Conservation (phyloP, 2,888 invertebrate species). For the Teleiodes luculella region DNA sequence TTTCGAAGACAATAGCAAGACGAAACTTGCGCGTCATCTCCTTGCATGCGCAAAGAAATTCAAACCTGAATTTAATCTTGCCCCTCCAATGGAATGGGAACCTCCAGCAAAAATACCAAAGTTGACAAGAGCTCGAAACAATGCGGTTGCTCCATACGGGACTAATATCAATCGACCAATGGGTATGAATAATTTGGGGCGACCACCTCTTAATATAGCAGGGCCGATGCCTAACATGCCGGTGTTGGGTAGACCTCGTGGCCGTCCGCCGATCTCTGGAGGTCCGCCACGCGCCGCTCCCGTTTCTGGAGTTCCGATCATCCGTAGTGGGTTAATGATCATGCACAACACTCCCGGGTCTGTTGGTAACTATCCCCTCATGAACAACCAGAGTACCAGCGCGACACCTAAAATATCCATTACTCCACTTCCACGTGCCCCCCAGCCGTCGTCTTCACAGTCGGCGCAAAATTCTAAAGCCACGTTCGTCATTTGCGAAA, state of each 20-base stretch:
- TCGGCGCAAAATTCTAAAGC: constrained; percentile 80
- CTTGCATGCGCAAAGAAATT: constrained; percentile 95
- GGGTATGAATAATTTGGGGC: constrained; percentile 61
- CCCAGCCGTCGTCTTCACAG: constrained; percentile 67
- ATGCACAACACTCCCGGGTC: constrained; percentile 79
- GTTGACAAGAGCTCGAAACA: constrained; percentile 65
- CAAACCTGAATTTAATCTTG: constrained; percentile 91
- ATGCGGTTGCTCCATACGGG: constrained; percentile 66
- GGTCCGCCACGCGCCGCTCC: constrained; percentile 49
- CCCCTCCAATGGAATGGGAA: constrained; percentile 94
- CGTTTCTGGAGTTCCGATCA: constrained; percentile 68
- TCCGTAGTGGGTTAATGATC: constrained; percentile 82
- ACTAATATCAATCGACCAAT: constrained; percentile 70
- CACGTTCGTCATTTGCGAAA: constrained; percentile 96
- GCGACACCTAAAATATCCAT: constrained; percentile 95
- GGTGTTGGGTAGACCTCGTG: constrained; percentile 63
- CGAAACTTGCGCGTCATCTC: constrained; percentile 92
- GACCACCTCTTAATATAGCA: constrained; percentile 53
- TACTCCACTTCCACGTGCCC: constrained; percentile 89
- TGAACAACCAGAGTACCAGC: constrained; percentile 56
- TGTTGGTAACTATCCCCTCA: constrained; percentile 65
- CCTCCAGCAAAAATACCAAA: constrained; percentile 96
- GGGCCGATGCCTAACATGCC: constrained; percentile 52
- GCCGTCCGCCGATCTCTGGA: constrained; percentile 62
- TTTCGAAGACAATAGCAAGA: constrained; percentile 96